Evolutionary conservation across 2,888 invertebrate genomes (phyloP), one percentile per base, ranked within the genome.

Genomic region (Phrixothrix hirtus): DNA sequence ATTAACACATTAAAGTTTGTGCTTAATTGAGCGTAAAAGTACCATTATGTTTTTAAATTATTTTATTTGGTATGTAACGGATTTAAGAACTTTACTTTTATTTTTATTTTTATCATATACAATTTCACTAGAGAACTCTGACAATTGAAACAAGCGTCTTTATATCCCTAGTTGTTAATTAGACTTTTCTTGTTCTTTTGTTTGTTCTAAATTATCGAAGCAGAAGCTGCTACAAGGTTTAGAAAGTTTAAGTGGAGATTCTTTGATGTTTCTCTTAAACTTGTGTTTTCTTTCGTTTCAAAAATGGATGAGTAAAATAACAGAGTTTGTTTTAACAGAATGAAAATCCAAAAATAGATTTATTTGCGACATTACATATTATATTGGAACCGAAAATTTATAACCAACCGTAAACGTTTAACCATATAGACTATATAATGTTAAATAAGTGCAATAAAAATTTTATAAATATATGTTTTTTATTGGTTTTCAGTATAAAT

Each of bases 341-440:
- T 39, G 32, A 34, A 39, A 39, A 47, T 39, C 31, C 25, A 14
- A 37, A 27, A 31, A 9, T 32, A 37, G 12, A 31, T 45, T 27
- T 45, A 39, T 39, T 42, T 25, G 51, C 45, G 39, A 48, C 48
- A 46, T 53, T 48, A 53, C 53, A n/a, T n/a, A n/a, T n/a, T n/a
- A n/a, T n/a, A n/a, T n/a, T n/a, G n/a, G n/a, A n/a, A n/a, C n/a
- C n/a, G n/a, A n/a, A n/a, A n/a, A n/a, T n/a, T 48, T 43, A 47
- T 53, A 48, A 38, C 30, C 51, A 32, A 35, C 51, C 21, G 21
- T 5, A 21, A 21, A 21, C 21, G 21, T 21, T 21, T 21, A 3
- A 5, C 3, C 4, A 7, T 21, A 5, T 5, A 21, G 3, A 3
- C 3, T 21, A 5, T 21, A 7, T 21, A 21, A 21, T 7, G 21